Base-by-base conservation (phyloP, 2,113 vertebrate species). In the Podiceps cristatus region DNA sequence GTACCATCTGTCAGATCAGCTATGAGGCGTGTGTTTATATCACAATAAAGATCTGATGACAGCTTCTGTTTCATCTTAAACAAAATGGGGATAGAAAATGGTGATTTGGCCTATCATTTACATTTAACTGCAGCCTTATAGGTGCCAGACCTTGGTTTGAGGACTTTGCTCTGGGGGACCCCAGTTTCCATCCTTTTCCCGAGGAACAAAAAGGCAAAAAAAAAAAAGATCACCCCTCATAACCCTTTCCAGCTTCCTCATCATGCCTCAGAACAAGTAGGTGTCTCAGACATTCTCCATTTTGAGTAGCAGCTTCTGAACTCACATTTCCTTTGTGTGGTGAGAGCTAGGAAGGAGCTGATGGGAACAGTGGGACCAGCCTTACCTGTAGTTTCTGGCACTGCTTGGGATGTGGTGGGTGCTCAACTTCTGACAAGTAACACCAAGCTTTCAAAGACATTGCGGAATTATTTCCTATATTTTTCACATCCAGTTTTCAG, bases 1-100 rank as follows among this genome's bases (percentile, higher is more conserved):
- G 73, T 60, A 52, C 91, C 96, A 94, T 97, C 94, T 97, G 95
- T 84, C 83, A 91, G 47, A 93, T 84, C 64, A 72, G 29, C 66
- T 75, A 75, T 64, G 83, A 91, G 40, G 27, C 47, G n/a, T 76
- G 27, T 82, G 90, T 94, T 92, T 85, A 45, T 81, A 87, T 55
- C 64, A 81, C 73, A 85, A 5, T 81, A 91, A 86, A 94, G 29
- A 81, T 75, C 50, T 56, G 74, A 45, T 74, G 9, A 73, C 69
- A 47, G 42, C 29, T 83, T 76, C 37, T 60, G 55, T 92, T 95
- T 72, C 27, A 84, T 91, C 52, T 90, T 85, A 90, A 84, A 82
- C 56, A 81, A 62, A 84, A 78, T 15, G 14, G 49, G 7, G 37
- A 78, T 23, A 87, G 16, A 71, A 93, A 81, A 79, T 16, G 44